Conservation (phyloP, 2,113 vertebrate species). For the Tinamus guttatus region DNA sequence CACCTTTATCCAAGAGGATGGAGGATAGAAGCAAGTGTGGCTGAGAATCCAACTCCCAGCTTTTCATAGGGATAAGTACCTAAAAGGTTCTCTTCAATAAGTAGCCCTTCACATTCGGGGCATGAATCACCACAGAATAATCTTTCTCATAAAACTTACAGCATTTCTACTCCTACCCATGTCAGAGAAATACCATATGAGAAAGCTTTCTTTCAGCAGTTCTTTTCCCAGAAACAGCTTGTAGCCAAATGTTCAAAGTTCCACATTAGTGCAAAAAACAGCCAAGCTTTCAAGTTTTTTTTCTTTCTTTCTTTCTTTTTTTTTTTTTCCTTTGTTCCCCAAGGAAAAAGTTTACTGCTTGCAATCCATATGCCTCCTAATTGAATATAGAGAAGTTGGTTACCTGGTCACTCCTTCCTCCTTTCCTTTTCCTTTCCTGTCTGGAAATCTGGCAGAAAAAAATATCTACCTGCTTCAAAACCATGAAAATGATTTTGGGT, state of each 20-base stretch:
- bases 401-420: not conserved
- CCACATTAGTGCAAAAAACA: not conserved
- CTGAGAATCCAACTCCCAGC: not conserved
- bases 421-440: fast-evolving
- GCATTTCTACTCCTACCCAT: not conserved
- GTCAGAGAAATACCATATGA: not conserved
- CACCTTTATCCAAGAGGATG: not conserved
- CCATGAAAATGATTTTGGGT: not conserved
- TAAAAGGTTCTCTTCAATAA: not conserved
- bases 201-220: not conserved
- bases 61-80: not conserved
- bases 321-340: not conserved
- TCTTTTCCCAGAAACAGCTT: not conserved
- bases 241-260: not conserved
- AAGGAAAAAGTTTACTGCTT: not conserved
- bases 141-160: not conserved
- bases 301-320: not conserved
- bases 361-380: not conserved
- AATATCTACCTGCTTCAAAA: not conserved
- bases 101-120: not conserved
- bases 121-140: not conserved
- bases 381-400: not conserved
- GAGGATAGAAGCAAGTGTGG: not conserved
- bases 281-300: not conserved
- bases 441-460: not conserved